phyloP scores from a whole-genome alignment of 2,797 vertebrate genomes.

The Miichthys miiuy region DNA sequence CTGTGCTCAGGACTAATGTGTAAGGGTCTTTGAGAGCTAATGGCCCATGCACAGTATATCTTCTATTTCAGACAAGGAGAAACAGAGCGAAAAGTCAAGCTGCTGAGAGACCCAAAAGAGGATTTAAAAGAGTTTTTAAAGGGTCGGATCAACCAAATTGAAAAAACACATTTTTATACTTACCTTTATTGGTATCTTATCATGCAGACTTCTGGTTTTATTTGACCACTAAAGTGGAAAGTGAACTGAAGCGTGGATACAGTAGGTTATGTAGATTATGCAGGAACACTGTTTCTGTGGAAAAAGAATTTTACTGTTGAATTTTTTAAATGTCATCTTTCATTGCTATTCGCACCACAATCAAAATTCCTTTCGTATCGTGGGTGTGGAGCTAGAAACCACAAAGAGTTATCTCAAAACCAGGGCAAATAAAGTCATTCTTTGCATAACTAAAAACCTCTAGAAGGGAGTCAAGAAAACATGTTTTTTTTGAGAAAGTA shows the following conservation, averaged over 20 bases:
- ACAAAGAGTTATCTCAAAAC: background rate
- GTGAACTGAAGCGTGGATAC: background rate
- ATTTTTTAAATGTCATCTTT: background rate
- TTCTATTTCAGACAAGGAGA: constrained; percentile 34
- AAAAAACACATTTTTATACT: background rate
- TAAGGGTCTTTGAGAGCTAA: constrained; percentile 32
- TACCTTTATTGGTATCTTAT: background rate
- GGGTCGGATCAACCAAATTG: background rate
- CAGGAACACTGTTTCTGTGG: constrained; percentile 1
- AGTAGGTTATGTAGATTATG: background rate
- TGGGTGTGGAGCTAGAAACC: background rate
- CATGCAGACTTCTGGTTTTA: background rate
- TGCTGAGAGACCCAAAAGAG: background rate
- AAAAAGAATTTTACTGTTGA: background rate
- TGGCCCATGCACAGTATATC: constrained; percentile 13
- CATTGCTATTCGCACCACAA: background rate
- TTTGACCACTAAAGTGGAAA: constrained; percentile 7
- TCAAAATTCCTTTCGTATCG: background rate
- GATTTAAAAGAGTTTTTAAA: background rate
- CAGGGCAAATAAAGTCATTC: background rate
- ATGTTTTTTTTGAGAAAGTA: background rate
- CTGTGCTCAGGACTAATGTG: constrained; percentile 42
- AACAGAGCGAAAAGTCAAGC: constrained; percentile 4
- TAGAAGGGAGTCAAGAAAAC: background rate
- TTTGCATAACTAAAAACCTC: background rate